phyloP scores from a whole-genome alignment of 2,113 vertebrate genomes.

The Platichthys stellatus region DNA sequence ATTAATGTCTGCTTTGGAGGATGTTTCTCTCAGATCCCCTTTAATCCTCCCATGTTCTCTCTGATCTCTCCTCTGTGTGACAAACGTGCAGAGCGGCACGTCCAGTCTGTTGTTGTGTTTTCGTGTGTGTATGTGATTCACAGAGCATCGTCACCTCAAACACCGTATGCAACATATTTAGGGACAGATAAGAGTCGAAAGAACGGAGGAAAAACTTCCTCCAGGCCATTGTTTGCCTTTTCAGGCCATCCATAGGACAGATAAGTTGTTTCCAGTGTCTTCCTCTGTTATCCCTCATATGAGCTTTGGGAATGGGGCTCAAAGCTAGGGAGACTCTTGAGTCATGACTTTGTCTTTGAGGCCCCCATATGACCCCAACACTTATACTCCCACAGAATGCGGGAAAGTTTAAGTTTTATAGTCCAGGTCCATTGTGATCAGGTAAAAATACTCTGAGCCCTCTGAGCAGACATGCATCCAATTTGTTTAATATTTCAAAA shows the following conservation, averaged over 20 bases:
- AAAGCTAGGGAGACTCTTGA: slow-evolving; percentile 16
- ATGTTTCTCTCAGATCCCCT: slow-evolving; percentile 17
- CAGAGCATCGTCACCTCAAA: slow-evolving; percentile 36
- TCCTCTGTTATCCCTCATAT: slow-evolving; percentile 46
- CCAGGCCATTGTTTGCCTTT: slow-evolving; percentile 57
- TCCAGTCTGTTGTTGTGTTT: slow-evolving; percentile 43
- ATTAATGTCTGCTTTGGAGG: slow-evolving; percentile 21
- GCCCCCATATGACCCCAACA: too few species aligned
- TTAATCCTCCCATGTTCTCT: slow-evolving; percentile 23
- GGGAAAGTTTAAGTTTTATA: background rate
- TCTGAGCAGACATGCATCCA: background rate
- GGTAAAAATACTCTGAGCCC: background rate
- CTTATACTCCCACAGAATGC: background rate
- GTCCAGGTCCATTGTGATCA: background rate
- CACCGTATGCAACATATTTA: slow-evolving; percentile 18
- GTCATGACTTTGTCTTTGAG: background rate
- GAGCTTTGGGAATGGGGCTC: slow-evolving; percentile 39
- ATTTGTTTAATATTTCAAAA: background rate
- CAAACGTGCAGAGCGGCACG: slow-evolving; percentile 61
- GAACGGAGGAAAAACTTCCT: slow-evolving; percentile 58
- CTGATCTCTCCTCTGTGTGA: slow-evolving; percentile 39
- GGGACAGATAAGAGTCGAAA: slow-evolving; percentile 40
- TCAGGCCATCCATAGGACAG: slow-evolving; percentile 37
- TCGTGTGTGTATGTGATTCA: slow-evolving; percentile 21
- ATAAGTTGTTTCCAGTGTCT: slow-evolving; percentile 63